Base-by-base conservation (phyloP, 1,140 invertebrate genomes). In the Ridgeia piscesae region DNA sequence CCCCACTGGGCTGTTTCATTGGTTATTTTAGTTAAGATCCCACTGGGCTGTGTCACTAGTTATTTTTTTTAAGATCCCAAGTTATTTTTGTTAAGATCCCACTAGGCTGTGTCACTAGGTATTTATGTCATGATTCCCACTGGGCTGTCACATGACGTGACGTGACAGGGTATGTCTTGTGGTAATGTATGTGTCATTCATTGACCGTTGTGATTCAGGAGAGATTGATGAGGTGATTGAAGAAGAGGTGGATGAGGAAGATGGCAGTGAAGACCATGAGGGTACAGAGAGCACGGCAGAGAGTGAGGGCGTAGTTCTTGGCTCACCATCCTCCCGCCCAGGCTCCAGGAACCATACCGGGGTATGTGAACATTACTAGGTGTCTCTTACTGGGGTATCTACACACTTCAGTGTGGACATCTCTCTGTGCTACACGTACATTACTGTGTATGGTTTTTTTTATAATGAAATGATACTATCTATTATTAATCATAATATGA, bases 171-270 rank as follows among this genome's bases (percentile, higher is more conserved):
- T 31, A 77, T 77, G 58, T 77, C 27, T 77, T 77, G 17, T 77
- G 58, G 17, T 21, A 77, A 77, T 31, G 4, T 77, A 21, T 77
- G 8, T 31, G 2, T 21, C 11, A 21, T 77, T 1, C 58, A 77
- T 77, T 27, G 58, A 77, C 11, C 27, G 17, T 1, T 77, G 58
- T 77, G 58, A 21, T 77, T 34, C 89, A 90, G 89, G 35, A n/a
- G 94, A 94, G 88, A 94, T 94, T 17, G 95, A 95, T 77, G 94
- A 92, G 50, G 93, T 91, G 77, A 92, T 93, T 31, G 93, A 92
- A 27, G 93, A 92, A 33, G 89, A 93, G 77, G 35, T 77, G 94
- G 95, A 34, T 34, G 89, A 90, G 35, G 89, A 90, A 27, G 33
- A 34, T 2, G 91, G 21, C 21, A 89, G 35, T 34, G 91, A 93